A percentile compares a stretch with the other conserved stretches of the same genome.
Evolutionary conservation across 2,888 invertebrate species (phyloP).

Genomic region (Strigamia maritima): DNA sequence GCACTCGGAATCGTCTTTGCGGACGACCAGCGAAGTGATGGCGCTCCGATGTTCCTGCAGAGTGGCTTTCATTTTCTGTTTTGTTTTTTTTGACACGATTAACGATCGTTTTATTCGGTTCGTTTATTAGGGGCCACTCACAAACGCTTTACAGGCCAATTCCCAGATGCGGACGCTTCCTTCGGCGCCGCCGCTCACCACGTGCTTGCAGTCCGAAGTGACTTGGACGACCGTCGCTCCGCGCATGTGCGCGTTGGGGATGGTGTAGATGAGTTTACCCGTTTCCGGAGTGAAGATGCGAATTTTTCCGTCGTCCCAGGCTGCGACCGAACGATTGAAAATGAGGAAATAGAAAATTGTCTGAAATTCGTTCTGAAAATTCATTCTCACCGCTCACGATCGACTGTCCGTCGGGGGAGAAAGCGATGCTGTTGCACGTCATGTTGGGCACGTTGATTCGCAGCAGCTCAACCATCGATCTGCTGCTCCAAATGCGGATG

Average conservation of each 20-base stretch:
- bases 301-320: conserved; percentile 56
- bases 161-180: conserved; percentile 86
- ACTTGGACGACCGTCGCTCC: conserved; percentile 79
- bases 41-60: conserved; percentile 89
- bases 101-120: too few relatives aligned
- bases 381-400: conserved; percentile 63
- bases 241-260: conserved; percentile 84
- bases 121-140: too few relatives aligned
- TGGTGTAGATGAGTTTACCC: conserved; percentile 74
- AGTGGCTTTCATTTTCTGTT: conserved; percentile 66
- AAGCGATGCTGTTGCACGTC: conserved; percentile 72
- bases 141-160: conserved; percentile 58
- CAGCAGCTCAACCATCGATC: conserved; percentile 72
- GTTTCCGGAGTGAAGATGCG: conserved; percentile 58
- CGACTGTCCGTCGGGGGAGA: conserved; percentile 73
- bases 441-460: conserved; percentile 84
- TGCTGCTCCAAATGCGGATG: conserved; percentile 79
- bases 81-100: too few relatives aligned
- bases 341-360: conserved; percentile 6
- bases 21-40: conserved; percentile 76
- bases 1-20: conserved; percentile 72
- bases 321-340: conserved; percentile 45
- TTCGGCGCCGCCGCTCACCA: conserved; percentile 87
- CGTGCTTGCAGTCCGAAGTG: conserved; percentile 65
- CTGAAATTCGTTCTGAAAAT: conserved; percentile 12